Conservation (phyloP, 2,113 vertebrate species). For the Amblyopsis rosae region DNA sequence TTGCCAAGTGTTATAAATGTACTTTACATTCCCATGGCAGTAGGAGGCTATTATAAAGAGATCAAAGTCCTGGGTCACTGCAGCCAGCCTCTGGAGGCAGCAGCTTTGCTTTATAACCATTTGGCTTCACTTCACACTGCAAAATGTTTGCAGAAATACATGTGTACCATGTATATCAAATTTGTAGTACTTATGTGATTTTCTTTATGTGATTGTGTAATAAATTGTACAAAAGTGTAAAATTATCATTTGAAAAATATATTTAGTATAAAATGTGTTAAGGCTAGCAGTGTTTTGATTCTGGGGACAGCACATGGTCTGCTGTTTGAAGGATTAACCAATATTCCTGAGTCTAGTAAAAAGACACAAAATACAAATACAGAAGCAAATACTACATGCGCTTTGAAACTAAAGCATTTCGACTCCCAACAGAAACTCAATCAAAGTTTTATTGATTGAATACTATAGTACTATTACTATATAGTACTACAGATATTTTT, state of each 20-base stretch:
- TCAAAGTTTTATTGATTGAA: no score
- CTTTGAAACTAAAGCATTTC: no score
- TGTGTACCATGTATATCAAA: background rate
- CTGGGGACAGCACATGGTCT: no score
- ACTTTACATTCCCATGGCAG: conserved; percentile 19
- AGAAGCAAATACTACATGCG: no score
- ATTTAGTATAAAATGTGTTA: no score
- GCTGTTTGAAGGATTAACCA: no score
- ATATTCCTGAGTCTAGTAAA: no score
- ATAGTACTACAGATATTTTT: no score
- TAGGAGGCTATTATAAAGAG: conserved; percentile 18
- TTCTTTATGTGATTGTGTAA: background rate
- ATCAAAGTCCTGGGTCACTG: conserved; percentile 30
- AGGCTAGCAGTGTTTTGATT: no score
- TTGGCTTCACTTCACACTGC: conserved; percentile 25
- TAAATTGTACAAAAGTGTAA: background rate
- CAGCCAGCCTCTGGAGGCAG: conserved; percentile 12
- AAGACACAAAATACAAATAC: no score
- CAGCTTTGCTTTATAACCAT: conserved; percentile 22
- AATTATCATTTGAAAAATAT: background rate
- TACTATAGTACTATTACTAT: no score
- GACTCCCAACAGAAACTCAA: no score
- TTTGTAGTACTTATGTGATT: background rate
- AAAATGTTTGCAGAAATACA: conserved; percentile 9
- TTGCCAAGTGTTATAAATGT: conserved; percentile 5